Evolutionary conservation across 2,888 invertebrate genomes (phyloP), one percentile per base, ranked within the genome.

Genomic region (Ormia ochracea): DNA sequence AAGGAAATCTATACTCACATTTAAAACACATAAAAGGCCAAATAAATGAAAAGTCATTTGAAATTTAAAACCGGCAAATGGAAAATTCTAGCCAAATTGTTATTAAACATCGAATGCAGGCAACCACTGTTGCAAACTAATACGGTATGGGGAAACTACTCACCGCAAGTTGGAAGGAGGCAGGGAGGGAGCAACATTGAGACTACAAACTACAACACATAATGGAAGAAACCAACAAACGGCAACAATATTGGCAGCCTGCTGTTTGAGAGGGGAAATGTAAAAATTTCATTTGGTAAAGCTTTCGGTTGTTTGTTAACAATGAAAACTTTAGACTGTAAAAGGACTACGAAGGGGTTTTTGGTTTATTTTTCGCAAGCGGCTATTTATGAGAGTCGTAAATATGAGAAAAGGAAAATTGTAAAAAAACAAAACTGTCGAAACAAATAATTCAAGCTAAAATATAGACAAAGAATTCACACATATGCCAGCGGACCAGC

Each of bases 51-150:
- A 78, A 65, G 59, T 70, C 48, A 70, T 70, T 72, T 70, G 63
- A 63, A 66, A 66, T 74, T 63, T 76, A 45, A 79, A 69, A 75
- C 74, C 65, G 58, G 45, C 63, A 75, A 80, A 77, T 73, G 76
- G 50, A 61, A 76, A 80, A 66, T 73, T 52, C 77, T 63, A 77
- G 73, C 72, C 76, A 77, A 80, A 80, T 80, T 73, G 80, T 77
- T 80, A 77, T 73, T 69, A 81, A 81, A 69, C 56, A 41, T 17
- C 17, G 66, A 58, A 38, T 33, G 48, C 61, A 70, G 45, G 61
- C 17, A 38, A 56, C 68, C 45, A 56, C 33, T 59, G 58, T 12
- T 50, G 41, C 28, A 14, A 4, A 50, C 50, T 45, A 41, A 17
- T 73, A 41, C 21, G 14, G 45, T 31, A 17, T 21, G n/a, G 17